Evolutionary conservation across 1,140 invertebrate genomes (phyloP), one percentile per base, ranked within the genome.

Genomic region (Cecropterus lyciades): DNA sequence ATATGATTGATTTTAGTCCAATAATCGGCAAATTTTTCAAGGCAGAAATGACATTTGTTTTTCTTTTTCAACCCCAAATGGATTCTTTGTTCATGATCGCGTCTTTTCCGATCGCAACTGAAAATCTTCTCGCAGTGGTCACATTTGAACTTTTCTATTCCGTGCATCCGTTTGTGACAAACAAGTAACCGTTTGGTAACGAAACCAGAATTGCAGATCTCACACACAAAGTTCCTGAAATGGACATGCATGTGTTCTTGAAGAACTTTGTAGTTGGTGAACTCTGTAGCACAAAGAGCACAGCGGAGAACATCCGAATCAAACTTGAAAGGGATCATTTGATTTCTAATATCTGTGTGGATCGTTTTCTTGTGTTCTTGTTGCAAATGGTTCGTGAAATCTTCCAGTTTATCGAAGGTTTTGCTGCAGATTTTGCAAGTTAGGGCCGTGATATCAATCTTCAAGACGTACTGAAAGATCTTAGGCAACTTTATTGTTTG

Each of bases 301-400:
- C 85, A 87, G 8, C 51, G 66, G 2, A 84, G 66, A 0, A 49
- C 40, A 17, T 72, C 65, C 3, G 37, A 68, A 0, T 69, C 56
- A 49, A 87, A 85, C 67, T 82, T 79, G 33, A 85, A 84, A 0
- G 80, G 79, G n/a, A n/a, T n/a, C n/a, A n/a, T n/a, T n/a, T n/a
- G 69, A 15, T 73, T 77, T 0, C 65, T 67, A 0, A 75, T 65
- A 27, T 77, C 70, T 1, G 42, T 62, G 16, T 75, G 42, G 2
- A 75, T 65, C 0, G 20, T 51, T 51, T 70, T 77, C 7, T 53
- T 16, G 51, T 82, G 80, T 51, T 68, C 40, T 0, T 46, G 30
- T 14, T 67, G 57, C 9, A 85, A 52, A 73, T 85, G 82, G 0
- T 53, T 20, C 2, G 69, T 59, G 1, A 79, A 51, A 6, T 70